phyloP scores from a whole-genome alignment of 2,888 invertebrate species.

The Ornithoptera priamus region DNA sequence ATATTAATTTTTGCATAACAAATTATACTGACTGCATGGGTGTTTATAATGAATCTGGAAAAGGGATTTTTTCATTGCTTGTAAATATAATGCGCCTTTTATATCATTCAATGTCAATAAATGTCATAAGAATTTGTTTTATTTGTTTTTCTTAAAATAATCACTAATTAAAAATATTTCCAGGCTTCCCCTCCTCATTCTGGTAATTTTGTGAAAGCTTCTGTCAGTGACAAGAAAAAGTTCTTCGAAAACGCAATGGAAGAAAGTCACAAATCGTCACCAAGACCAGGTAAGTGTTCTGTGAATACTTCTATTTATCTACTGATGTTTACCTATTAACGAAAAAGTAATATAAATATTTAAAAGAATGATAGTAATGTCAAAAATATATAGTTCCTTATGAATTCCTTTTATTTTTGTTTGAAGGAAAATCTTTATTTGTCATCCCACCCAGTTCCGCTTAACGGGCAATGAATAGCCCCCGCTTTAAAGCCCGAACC shows the following conservation, averaged over 20 bases:
- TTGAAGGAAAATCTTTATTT: too few relatives aligned
- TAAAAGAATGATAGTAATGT: too few relatives aligned
- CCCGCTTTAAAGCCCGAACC: too few relatives aligned
- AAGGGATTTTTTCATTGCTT: constrained; percentile 64
- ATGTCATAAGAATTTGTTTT: constrained; percentile 36
- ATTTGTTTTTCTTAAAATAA: neutral
- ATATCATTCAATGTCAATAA: constrained; percentile 45
- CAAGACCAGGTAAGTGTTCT: constrained; percentile 85
- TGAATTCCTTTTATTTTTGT: too few relatives aligned
- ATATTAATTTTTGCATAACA: constrained; percentile 53
- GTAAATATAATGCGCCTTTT: constrained; percentile 74
- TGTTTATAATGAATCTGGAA: constrained; percentile 62
- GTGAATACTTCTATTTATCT: neutral
- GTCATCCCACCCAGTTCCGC: too few relatives aligned
- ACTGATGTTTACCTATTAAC: too few relatives aligned
- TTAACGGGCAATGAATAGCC: too few relatives aligned
- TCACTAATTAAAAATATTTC: constrained; percentile 36
- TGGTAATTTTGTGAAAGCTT: constrained; percentile 88
- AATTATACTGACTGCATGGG: constrained; percentile 68
- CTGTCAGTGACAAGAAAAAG: constrained; percentile 95
- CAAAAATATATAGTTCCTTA: too few relatives aligned
- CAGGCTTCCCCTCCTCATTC: constrained; percentile 85
- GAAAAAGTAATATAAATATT: too few relatives aligned
- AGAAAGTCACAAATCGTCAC: constrained; percentile 91
- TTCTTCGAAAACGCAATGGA: constrained; percentile 98